phyloP scores from a whole-genome alignment of 2,113 vertebrate species.

The Mustelus asterias region DNA sequence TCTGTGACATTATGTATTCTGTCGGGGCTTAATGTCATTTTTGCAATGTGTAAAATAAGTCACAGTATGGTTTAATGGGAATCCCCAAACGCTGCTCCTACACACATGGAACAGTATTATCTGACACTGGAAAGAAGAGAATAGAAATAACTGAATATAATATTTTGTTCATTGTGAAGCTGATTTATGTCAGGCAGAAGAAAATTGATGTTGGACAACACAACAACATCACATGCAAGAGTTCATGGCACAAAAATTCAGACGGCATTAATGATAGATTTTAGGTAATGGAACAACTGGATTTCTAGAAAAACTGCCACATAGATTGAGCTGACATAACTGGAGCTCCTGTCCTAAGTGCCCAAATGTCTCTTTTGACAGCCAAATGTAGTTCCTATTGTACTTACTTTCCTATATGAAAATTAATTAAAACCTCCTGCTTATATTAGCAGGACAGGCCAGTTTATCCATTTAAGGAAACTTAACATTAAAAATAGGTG shows the following conservation, averaged over 20 bases:
- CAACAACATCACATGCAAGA: not conserved
- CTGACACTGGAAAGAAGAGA: not conserved
- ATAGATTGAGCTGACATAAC: not conserved
- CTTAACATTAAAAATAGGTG: not conserved
- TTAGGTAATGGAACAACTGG: not conserved
- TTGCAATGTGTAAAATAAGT: not conserved
- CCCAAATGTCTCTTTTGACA: not conserved
- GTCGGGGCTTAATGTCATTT: not conserved
- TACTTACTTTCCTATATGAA: not conserved
- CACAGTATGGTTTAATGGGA: not conserved
- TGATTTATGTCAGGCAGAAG: not conserved
- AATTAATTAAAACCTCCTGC: not conserved
- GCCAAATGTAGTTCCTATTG: not conserved
- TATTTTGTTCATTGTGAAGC: not conserved
- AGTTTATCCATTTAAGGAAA: not conserved
- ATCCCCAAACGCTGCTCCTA: not conserved
- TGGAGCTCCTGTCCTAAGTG: not conserved
- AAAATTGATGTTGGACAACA: not conserved
- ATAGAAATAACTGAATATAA: not conserved
- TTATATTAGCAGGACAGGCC: not conserved
- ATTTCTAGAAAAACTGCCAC: not conserved
- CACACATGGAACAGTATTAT: not conserved
- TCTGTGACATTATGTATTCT: not conserved
- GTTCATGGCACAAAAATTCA: not conserved
- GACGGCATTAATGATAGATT: not conserved